A percentile compares a stretch with the other conserved stretches of the same genome.
These are phyloP conservation scores for Polyergus mexicanus DNA, from an alignment of 1,140 invertebrate genomes.

Conservation along the genomic window DNA sequence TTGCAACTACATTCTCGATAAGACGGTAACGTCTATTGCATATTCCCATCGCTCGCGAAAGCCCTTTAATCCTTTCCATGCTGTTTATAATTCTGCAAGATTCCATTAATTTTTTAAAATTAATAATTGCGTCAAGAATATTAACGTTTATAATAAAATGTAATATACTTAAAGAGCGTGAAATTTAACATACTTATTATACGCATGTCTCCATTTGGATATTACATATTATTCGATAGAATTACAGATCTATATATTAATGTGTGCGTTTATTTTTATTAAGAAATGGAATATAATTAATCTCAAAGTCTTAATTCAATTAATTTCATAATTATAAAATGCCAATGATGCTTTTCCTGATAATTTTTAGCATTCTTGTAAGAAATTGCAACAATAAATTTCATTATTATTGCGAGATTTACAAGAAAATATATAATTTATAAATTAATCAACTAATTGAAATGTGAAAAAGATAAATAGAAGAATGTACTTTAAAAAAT, in stretches of 20 bases:
- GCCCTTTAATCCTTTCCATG: conserved; percentile 64
- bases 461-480: neutral
- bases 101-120: conserved; percentile 62
- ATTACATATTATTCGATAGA: conserved; percentile 6
- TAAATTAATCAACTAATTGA: conserved; percentile 7
- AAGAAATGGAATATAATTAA: conserved; percentile 27
- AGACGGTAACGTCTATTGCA: conserved; percentile 85
- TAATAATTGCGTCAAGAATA: conserved; percentile 66
- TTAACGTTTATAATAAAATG: conserved; percentile 65
- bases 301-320: neutral
- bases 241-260: neutral
- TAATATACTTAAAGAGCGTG: conserved; percentile 68
- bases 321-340: neutral
- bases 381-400: neutral
- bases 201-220: conserved; percentile 67
- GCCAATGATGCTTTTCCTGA: neutral
- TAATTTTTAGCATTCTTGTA: neutral
- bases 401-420: conserved; percentile 36
- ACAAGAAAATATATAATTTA: neutral
- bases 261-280: neutral
- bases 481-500: conserved; percentile 1
- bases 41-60: conserved; percentile 76
- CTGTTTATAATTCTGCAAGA: conserved; percentile 71
- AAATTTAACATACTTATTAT: conserved; percentile 73
- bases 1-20: conserved; percentile 87